These are phyloP conservation scores for Papilio helenus DNA, from an alignment of 1,140 invertebrate genomes.

Conservation along the genomic window DNA sequence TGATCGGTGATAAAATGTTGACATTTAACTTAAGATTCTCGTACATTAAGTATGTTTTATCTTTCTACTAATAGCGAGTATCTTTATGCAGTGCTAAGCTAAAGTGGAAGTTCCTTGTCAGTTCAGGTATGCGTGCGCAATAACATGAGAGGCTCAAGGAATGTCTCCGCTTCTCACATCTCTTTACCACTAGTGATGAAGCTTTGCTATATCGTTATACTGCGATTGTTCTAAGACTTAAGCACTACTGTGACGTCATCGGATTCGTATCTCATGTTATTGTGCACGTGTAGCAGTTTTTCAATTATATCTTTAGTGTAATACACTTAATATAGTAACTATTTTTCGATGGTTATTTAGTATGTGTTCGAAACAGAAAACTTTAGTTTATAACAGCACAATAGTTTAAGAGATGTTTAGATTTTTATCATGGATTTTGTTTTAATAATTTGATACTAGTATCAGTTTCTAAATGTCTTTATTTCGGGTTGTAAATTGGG, in stretches of 20 bases:
- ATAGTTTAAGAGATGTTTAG: conserved; percentile 69
- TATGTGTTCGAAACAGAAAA: conserved; percentile 56
- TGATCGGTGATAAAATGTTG: conserved; percentile 68
- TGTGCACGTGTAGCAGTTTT: conserved; percentile 39
- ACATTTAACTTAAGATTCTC: conserved; percentile 52
- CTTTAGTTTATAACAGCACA: conserved; percentile 71
- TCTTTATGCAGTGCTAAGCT: conserved; percentile 55
- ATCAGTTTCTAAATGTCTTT: not conserved
- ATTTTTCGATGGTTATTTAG: conserved; percentile 76
- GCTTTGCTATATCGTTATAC: not conserved
- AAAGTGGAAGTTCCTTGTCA: conserved; percentile 73
- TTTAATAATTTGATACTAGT: conserved; percentile 10
- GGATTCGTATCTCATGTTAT: not conserved
- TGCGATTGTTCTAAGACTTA: not conserved
- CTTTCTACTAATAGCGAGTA: conserved; percentile 39
- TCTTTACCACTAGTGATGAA: not conserved
- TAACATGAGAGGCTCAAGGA: not conserved
- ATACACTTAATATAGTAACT: conserved; percentile 66
- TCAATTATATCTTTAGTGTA: conserved; percentile 60
- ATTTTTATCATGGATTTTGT: conserved; percentile 32
- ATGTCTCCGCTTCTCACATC: not conserved
- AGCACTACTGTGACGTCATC: not conserved
- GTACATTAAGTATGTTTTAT: conserved; percentile 38
- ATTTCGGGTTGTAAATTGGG: conserved; percentile 59
- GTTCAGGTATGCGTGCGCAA: conserved; percentile 49